phyloP scores from a whole-genome alignment of 2,113 vertebrate genomes.

The Empidonax traillii region DNA sequence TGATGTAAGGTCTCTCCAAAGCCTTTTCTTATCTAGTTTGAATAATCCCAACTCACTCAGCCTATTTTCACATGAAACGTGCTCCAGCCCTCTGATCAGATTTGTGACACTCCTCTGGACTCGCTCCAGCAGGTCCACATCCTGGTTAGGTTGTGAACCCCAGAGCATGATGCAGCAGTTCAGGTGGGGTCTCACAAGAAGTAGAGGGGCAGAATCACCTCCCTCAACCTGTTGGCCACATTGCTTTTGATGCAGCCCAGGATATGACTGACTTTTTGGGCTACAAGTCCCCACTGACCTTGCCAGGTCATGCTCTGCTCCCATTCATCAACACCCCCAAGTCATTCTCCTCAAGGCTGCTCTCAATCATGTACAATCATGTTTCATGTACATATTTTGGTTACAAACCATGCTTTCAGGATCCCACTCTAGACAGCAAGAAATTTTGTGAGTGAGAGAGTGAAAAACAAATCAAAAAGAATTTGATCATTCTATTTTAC shows the following conservation, averaged over 20 bases:
- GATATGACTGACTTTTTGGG: accelerated
- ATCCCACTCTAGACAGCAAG: neutral
- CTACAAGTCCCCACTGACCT: accelerated
- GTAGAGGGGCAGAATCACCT: neutral
- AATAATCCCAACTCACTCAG: neutral
- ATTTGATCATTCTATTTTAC: neutral
- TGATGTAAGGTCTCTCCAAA: neutral
- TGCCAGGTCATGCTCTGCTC: neutral
- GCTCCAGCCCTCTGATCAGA: neutral
- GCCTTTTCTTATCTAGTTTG: neutral
- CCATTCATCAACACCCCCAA: neutral
- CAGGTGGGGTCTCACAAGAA: neutral
- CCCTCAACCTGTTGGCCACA: accelerated
- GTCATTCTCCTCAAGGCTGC: neutral
- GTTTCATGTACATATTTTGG: neutral
- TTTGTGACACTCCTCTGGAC: neutral
- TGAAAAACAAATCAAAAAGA: neutral
- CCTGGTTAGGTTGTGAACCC: neutral
- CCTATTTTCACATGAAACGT: accelerated
- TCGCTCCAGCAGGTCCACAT: neutral
- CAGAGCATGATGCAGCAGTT: neutral
- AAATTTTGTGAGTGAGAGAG: neutral
- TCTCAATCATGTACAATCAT: neutral
- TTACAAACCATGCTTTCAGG: neutral
- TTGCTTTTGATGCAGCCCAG: neutral